These are phyloP conservation scores for Podiceps cristatus DNA, from an alignment of 2,113 vertebrate species.

Conservation along the genomic window DNA sequence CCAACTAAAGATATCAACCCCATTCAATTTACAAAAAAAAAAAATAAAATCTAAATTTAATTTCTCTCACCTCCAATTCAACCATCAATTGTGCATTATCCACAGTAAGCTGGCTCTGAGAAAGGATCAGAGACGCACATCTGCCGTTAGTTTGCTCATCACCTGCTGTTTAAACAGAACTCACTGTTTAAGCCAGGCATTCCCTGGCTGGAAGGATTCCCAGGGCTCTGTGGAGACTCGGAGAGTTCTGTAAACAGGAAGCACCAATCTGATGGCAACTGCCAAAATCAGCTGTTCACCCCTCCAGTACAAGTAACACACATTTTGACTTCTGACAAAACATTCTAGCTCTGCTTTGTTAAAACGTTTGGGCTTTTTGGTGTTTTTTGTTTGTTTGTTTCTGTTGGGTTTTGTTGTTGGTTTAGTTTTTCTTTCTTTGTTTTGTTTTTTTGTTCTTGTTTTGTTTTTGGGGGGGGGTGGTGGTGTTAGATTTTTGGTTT, in stretches of 20 bases:
- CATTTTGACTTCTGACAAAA: conserved; percentile 14
- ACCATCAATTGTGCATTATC: not conserved
- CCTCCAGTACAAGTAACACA: not conserved
- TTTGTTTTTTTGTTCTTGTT: not conserved
- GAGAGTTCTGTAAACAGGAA: conserved; percentile 69
- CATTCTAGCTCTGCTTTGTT: not conserved
- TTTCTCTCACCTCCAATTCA: conserved; percentile 26
- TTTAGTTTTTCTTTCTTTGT: not conserved
- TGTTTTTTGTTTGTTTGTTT: not conserved
- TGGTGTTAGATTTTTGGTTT: too few species aligned
- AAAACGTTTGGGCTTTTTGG: not conserved
- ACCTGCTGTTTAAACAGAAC: conserved; percentile 68
- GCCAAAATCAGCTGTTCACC: conserved; percentile 55
- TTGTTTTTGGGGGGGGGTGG: not conserved
- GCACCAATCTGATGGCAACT: conserved; percentile 22
- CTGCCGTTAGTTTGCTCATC: conserved; percentile 63
- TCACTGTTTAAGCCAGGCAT: conserved; percentile 56
- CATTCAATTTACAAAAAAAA: not conserved
- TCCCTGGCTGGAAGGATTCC: conserved; percentile 54
- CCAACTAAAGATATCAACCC: conserved; percentile 34
- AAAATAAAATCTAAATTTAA: not conserved
- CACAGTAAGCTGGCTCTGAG: conserved; percentile 13
- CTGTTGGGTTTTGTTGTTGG: too few species aligned
- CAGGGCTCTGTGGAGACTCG: not conserved
- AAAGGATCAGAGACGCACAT: conserved; percentile 51